phyloP scores from a whole-genome alignment of 1,140 invertebrate species.

The Cotesia chilonis region DNA sequence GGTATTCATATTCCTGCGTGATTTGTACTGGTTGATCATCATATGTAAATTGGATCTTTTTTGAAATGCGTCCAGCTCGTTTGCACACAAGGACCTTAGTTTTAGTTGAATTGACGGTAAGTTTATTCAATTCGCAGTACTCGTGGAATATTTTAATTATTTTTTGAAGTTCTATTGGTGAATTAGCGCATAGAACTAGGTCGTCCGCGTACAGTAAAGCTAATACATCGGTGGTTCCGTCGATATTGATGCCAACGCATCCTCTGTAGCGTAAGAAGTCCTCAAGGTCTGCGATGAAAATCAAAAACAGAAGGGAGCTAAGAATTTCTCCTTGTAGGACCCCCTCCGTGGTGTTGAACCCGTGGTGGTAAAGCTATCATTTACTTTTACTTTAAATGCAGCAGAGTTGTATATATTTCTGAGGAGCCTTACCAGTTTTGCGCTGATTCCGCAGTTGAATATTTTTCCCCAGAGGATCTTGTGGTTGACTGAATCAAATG shows the following conservation, averaged over 20 bases:
- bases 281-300: conserved; percentile 11
- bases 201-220: conserved; percentile 39
- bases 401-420: background rate
- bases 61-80: background rate
- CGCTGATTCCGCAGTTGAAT: background rate
- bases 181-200: conserved; percentile 23
- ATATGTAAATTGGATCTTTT: background rate
- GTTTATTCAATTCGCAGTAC: background rate
- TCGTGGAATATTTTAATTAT: no score
- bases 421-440: conserved; percentile 2
- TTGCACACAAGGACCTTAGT: background rate
- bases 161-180: no score
- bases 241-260: background rate
- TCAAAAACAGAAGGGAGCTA: conserved; percentile 29
- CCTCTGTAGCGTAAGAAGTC: background rate
- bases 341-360: conserved; percentile 15
- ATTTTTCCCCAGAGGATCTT: conserved; percentile 18
- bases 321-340: conserved; percentile 39
- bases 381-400: no score
- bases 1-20: conserved; percentile 1
- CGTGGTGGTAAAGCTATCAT: no score
- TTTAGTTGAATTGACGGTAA: conserved; percentile 1
- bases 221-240: conserved; percentile 12
- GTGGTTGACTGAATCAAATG: conserved; percentile 31
- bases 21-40: background rate